Base-by-base conservation (phyloP, 2,797 vertebrate species). In the Thamnophis elegans region DNA sequence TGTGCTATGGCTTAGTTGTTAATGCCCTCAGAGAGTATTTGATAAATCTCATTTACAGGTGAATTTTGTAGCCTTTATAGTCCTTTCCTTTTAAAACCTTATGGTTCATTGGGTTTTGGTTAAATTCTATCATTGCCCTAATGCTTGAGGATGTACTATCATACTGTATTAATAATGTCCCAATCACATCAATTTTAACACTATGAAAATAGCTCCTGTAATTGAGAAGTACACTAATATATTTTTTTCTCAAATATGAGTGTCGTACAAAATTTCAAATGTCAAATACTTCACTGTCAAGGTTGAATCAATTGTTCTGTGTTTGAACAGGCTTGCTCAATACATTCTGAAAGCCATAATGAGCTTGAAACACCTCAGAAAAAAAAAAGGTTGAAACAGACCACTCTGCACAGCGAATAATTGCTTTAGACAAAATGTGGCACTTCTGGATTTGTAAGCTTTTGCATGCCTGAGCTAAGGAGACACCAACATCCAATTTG, bases 41-140 rank as follows among this genome's bases (percentile, higher is more conserved):
- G 13, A 54, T 60, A 42, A 92, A 51, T 4, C 2, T 13, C 54
- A 60, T 78, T 88, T 92, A 58, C 10, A 14, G n/a, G 55, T 18
- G 7, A 90, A 32, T 14, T 32, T n/a, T 42, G 10, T 18, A 62
- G 54, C 4, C 56, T 18, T 92, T 36, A 32, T 32, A 16, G 26
- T 7, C 10, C 25, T 18, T 13, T 13, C n/a, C 36, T 73, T 73
- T 73, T 32, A 90, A 78, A 92, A 85, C 18, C 58, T n/a, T 11
- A 26, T 13, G 53, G 28, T 56, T 88, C 32, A 87, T 93, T 95
- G 55, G 94, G 94, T 90, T 94, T 93, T 65, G 32, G 5, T 92
- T 89, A 91, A 90, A 65, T 85, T 85, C 55, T 54, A 25, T 68
- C 18, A 59, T 20, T 42, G 25, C 20, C 87, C 36, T 13, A 42